phyloP scores from a whole-genome alignment of 2,797 vertebrate genomes.

The Leuciscus waleckii region DNA sequence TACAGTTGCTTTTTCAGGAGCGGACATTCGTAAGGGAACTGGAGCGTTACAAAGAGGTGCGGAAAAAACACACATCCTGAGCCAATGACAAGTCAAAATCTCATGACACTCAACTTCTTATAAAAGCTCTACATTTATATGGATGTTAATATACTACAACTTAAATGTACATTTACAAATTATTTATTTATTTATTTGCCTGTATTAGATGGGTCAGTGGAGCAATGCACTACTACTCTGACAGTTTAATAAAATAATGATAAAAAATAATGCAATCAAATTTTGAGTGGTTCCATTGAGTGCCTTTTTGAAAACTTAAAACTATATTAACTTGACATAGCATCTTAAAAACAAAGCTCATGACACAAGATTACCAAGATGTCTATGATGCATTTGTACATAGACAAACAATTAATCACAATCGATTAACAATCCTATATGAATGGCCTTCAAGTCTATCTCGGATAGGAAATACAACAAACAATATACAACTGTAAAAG shows the following conservation, averaged over 20 bases:
- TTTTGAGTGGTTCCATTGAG: no score
- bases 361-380: no score
- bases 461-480: no score
- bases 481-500: no score
- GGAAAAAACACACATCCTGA: not conserved
- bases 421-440: no score
- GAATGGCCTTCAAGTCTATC: not conserved
- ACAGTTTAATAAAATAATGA: not conserved
- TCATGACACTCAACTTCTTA: not conserved
- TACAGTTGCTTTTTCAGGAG: slow-evolving; percentile 94
- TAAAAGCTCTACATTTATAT: not conserved
- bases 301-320: no score
- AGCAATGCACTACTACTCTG: not conserved
- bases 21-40: slow-evolving; percentile 90
- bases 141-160: not conserved
- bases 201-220: not conserved
- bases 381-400: no score
- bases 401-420: no score
- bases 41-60: slow-evolving; percentile 96
- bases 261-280: not conserved
- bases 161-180: not conserved
- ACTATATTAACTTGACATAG: no score
- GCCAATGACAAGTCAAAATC: not conserved
- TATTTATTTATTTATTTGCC: not conserved
- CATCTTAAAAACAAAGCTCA: no score